These are phyloP conservation scores for Notarius lentiginosus DNA, from an alignment of 2,113 vertebrate genomes.

Conservation along the genomic window DNA sequence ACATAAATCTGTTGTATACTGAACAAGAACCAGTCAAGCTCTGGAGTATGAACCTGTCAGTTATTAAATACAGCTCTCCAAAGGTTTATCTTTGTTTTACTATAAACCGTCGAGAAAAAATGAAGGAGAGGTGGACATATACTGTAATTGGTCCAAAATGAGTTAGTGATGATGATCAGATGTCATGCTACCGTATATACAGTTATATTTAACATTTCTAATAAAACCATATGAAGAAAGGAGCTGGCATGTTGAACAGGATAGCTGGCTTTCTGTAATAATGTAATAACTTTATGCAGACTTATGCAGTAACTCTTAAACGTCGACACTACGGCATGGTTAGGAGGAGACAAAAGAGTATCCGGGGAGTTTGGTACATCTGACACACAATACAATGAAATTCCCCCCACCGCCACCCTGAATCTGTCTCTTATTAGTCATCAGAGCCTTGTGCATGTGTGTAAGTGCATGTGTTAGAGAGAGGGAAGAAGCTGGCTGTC, in stretches of 20 bases:
- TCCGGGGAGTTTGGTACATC: not conserved
- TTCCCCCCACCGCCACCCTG: not conserved
- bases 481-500: conserved; percentile 9
- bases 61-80: not conserved
- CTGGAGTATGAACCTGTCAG: not conserved
- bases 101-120: not conserved
- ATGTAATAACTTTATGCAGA: no score
- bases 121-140: not conserved
- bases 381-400: conserved; percentile 22
- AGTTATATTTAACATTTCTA: not conserved
- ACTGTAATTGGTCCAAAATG: not conserved
- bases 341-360: conserved; percentile 9
- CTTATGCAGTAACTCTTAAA: not conserved
- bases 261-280: not conserved
- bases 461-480: not conserved
- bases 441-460: conserved; percentile 1
- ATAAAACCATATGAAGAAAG: not conserved
- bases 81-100: not conserved
- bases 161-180: not conserved
- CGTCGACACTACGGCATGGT: not conserved
- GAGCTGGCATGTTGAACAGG: not conserved
- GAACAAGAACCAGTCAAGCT: not conserved
- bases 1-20: not conserved
- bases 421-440: conserved; percentile 25
- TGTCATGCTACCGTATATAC: not conserved